Percentiles rank a stretch among this genome's conserved stretches.
Conservation (phyloP, 1,140 invertebrate genomes). For the Heliconius eleuchia region DNA sequence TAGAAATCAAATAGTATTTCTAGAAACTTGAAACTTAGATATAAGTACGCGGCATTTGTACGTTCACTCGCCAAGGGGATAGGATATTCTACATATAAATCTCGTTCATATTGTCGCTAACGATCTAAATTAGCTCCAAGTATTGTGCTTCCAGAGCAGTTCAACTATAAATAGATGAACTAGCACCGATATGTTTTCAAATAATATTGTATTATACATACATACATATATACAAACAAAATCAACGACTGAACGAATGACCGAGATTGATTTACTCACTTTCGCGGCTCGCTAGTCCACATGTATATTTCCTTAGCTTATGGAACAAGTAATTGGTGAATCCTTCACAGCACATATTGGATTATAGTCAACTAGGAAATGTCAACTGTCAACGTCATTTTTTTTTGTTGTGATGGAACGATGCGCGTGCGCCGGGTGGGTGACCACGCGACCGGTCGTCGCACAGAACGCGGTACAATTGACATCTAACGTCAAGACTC, state of each 20-base stretch:
- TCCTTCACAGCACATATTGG: slow-evolving; percentile 72
- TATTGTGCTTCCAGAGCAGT: slow-evolving; percentile 43
- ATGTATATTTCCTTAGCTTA: slow-evolving; percentile 76
- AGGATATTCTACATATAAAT: slow-evolving; percentile 34
- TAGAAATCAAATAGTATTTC: slow-evolving; percentile 27
- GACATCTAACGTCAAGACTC: slow-evolving; percentile 44
- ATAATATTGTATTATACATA: slow-evolving; percentile 22
- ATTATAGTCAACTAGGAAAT: slow-evolving; percentile 43
- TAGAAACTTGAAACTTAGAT: slow-evolving; percentile 49
- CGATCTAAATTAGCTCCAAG: slow-evolving; percentile 42
- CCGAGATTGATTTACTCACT: slow-evolving; percentile 58
- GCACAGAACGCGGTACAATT: slow-evolving; percentile 67
- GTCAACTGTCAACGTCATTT: slow-evolving; percentile 66
- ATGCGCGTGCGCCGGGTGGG: slow-evolving; percentile 52
- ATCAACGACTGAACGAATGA: slow-evolving; percentile 7
- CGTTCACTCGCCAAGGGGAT: slow-evolving; percentile 17
- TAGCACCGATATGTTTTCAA: slow-evolving; percentile 25
- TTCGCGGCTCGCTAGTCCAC: slow-evolving; percentile 70
- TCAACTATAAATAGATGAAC: slow-evolving; percentile 49
- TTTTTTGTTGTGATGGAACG: slow-evolving; percentile 42
- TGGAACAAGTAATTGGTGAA: slow-evolving; percentile 71
- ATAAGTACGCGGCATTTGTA: slow-evolving; percentile 3
- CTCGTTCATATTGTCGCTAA: slow-evolving; percentile 42
- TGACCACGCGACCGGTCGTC: slow-evolving; percentile 60
- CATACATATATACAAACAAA: slow-evolving; percentile 7